Percentiles rank a stretch among this genome's conserved stretches.
Conservation (phyloP, 2,113 vertebrate species). For the Amia ocellicauda region DNA sequence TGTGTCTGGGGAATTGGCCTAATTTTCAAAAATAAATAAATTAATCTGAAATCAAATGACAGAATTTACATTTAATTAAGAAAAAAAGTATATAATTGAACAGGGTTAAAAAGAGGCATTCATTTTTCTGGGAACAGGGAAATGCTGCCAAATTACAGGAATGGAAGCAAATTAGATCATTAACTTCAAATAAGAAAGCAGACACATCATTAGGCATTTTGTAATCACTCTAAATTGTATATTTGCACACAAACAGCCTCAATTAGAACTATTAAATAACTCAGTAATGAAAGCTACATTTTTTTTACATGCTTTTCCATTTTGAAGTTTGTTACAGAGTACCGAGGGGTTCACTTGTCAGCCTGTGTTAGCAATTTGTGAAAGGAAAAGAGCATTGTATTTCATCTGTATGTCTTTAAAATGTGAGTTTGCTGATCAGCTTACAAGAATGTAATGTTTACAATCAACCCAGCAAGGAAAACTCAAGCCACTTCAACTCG, state of each 20-base stretch:
- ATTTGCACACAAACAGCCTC: background rate
- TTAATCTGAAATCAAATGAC: background rate
- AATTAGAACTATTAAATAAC: background rate
- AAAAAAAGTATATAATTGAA: conserved; percentile 2
- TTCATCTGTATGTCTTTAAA: too few species aligned
- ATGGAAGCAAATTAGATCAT: conserved; percentile 4
- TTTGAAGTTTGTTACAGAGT: too few species aligned
- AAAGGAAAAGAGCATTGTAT: too few species aligned
- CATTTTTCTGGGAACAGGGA: background rate
- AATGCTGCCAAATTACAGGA: background rate
- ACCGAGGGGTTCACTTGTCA: too few species aligned
- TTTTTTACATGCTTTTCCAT: too few species aligned
- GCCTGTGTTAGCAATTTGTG: too few species aligned
- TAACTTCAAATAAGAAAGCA: conserved; percentile 3
- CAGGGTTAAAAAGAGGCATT: background rate
- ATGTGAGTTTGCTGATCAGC: too few species aligned
- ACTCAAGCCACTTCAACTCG: too few species aligned
- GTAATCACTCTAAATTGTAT: background rate
- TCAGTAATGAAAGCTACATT: too few species aligned
- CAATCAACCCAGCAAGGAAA: too few species aligned
- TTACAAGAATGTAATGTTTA: too few species aligned
- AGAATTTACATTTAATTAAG: background rate
- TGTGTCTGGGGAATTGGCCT: too few species aligned
- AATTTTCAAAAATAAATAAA: background rate
- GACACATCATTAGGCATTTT: conserved; percentile 5